Base-by-base conservation (phyloP, 2,888 invertebrate genomes). In the Lithophane socia region DNA sequence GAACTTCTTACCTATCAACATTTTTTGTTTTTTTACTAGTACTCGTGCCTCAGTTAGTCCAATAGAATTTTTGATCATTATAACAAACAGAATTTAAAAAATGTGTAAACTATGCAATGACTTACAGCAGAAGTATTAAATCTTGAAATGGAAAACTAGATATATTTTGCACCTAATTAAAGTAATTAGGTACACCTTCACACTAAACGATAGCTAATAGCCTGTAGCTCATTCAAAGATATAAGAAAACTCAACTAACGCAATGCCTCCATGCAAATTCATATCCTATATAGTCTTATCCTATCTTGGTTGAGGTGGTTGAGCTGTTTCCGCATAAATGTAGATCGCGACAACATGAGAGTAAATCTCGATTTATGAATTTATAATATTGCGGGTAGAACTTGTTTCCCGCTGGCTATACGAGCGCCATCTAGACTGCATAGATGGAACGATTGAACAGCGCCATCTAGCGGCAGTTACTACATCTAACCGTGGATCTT, bases 391-490 rank as follows among this genome's bases (percentile, higher is more conserved):
- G 58, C 67, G 47, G 58, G n/a, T n/a, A 29, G 9, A 47, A 65
- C 37, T 44, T 16, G 18, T n/a, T 61, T 56, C 24, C 21, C 7
- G 7, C 68, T 18, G 5, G 5, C 16, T 37, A 37, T 21, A 13
- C 21, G 16, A 58, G 16, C 70, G 77, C 70, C 86, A 75, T 63
- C 85, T 86, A 63, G 37, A 10, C 29, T 37, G 12, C 1, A 1
- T 13, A 12, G 1, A 16, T 10, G 0, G n/a, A 65, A 77, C 42
- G 2, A 37, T 9, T 12, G 13, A 12, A 61, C 18, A 61, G 29
- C 56, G 84, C 63, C 67, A 86, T 54, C 86, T 79, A 74, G 47
- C 21, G 42, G 63, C 10, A 12, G 42, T 10, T 52, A 42, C 49
- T 56, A 44, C 2, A n/a, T 21, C 0, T 3, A 18, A 13, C 12